Evolutionary conservation across 2,888 invertebrate species (phyloP).

Genomic region (Drosophila vallismaia): DNA sequence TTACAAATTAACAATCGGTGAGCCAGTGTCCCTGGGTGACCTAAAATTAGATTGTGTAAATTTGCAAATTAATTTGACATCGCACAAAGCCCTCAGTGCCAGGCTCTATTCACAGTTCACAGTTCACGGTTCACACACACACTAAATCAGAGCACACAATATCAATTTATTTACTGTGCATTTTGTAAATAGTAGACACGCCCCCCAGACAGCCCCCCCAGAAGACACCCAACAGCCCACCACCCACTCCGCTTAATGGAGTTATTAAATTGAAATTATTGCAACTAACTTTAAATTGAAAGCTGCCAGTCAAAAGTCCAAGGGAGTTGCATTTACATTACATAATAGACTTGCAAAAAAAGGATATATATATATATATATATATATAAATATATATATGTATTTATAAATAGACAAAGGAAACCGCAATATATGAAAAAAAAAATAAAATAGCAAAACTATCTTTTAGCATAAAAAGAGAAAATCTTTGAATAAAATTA

Average conservation of each 20-base stretch:
- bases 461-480: constrained; percentile 26
- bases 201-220: constrained; percentile 1
- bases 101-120: constrained; percentile 15
- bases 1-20: constrained; percentile 73
- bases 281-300: constrained; percentile 30
- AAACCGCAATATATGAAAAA: constrained; percentile 45
- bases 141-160: constrained; percentile 41
- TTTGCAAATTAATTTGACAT: constrained; percentile 69
- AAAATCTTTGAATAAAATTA: constrained; percentile 16
- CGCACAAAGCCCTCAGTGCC: constrained; percentile 34
- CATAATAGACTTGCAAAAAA: constrained; percentile 9
- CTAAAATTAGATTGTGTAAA: constrained; percentile 70
- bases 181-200: constrained; percentile 35
- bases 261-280: constrained; percentile 20
- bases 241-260: background rate
- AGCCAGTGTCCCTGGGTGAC: constrained; percentile 23
- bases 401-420: constrained; percentile 15
- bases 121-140: constrained; percentile 25
- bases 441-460: constrained; percentile 30
- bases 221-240: background rate
- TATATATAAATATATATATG: background rate
- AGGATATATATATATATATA: background rate
- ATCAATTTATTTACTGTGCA: constrained; percentile 34
- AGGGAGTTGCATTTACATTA: constrained; percentile 42
- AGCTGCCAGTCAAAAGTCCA: constrained; percentile 43